Evolutionary conservation across 2,888 invertebrate genomes (phyloP), one percentile per base, ranked within the genome.

Genomic region (Campaea margaritaria): DNA sequence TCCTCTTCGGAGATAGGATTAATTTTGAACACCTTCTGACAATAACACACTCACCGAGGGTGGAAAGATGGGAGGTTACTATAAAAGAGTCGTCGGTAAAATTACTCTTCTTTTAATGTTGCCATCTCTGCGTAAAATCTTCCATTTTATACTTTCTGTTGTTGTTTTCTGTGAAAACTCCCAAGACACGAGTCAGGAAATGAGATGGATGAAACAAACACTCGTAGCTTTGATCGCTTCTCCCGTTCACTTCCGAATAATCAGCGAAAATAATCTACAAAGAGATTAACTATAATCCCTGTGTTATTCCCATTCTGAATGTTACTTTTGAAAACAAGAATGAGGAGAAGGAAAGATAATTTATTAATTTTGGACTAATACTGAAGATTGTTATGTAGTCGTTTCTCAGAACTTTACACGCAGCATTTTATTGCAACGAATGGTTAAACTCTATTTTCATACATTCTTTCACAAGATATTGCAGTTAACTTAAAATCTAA

Each of bases 131-230:
- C 14, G 34, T 43, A 43, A 16, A 51, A 51, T 51, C 10, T 51
- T 36, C 8, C 11, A 36, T 42, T 34, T 44, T 28, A 52, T 43
- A 50, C 43, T 51, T 44, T 51, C 34, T 27, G n/a, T 27, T 44
- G 52, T 36, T 52, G 48, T 48, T 55, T 49, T 34, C 50, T 5
- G 39, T 16, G 44, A 56, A 56, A 56, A 41, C 49, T 49, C 14
- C 21, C 13, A 44, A 56, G 55, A 49, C 43, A 38, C 55, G 44
- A 51, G 14, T 14, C 57, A 54, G 64, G 62, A 66, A 66, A 66
- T 60, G 64, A 62, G 54, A 62, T 53, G 52, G 60, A 68, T 65
- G 59, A 50, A 62, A 60, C 62, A 58, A 58, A 51, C 54, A 50
- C 55, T 43, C 50, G 47, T 48, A 48, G 49, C 65, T 64, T 66